Evolutionary conservation across 1,140 invertebrate species (phyloP), one percentile per base, ranked within the genome.

Genomic region (Drosophila equinoxialis): DNA sequence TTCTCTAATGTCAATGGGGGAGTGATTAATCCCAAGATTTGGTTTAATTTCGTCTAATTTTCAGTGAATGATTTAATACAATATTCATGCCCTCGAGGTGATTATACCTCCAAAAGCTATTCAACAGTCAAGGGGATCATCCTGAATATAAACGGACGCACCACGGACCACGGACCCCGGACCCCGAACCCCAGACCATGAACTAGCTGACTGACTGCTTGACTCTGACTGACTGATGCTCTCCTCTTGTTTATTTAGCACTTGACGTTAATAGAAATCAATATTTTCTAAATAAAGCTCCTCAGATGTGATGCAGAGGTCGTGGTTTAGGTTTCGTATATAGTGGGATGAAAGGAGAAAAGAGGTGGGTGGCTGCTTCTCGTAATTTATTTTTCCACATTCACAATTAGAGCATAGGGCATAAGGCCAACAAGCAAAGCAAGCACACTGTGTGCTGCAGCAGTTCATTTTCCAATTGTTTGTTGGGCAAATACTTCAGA

Each of bases 331-430:
- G 14, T 42, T 35, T 14, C 51, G 0, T 26, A 33, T 37, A 26
- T 20, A 51, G 45, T 14, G 14, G 7, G 17, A 17, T 13, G 30
- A 30, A 17, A 8, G 5, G 45, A 8, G 45, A 30, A 30, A 6
- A 30, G 30, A 30, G 30, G 6, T 6, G n/a, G n/a, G 14, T 20
- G 45, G 14, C 6, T 48, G 11, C 66, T 83, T 89, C 83, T 77
- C 66, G 84, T 78, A 89, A 87, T 87, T 87, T 87, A 87, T 87
- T 89, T 87, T 87, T 87, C 80, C 84, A 87, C 84, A 87, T 83
- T 87, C 85, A 89, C 83, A 87, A 87, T 87, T 87, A 87, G 84
- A 89, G 74, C 69, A 63, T 66, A 61, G 66, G 39, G 51, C 20
- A 59, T 10, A 35, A n/a, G 37, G 65, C 67, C 69, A 68, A 65